phyloP scores from a whole-genome alignment of 2,113 vertebrate species.

The Chrysemys picta region DNA sequence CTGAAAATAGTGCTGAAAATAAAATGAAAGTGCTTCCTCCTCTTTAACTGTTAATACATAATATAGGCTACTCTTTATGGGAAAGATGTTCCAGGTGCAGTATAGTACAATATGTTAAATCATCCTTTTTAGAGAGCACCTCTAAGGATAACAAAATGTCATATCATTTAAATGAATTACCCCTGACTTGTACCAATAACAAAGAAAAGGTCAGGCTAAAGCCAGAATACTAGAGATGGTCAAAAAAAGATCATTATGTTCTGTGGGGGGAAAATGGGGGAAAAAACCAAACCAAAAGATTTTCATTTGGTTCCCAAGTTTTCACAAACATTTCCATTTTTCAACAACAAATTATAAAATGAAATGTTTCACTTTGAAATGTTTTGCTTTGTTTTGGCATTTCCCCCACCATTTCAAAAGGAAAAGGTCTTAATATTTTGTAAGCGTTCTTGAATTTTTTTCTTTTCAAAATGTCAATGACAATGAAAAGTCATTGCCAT shows the following conservation, averaged over 20 bases:
- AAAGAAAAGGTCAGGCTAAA: constrained; percentile 13
- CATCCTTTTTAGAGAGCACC: not conserved
- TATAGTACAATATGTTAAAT: constrained; percentile 14
- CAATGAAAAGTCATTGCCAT: not conserved
- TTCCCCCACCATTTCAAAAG: not conserved
- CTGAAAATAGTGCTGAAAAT: not conserved
- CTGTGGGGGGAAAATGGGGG: not conserved
- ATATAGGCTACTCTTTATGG: not conserved
- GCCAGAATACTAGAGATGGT: not conserved
- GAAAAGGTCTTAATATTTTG: not conserved
- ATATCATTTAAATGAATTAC: not conserved
- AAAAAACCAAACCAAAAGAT: fast-evolving
- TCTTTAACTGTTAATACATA: not conserved
- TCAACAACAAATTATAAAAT: not conserved
- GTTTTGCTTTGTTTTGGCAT: not conserved
- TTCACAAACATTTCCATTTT: not conserved
- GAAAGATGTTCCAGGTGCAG: not conserved
- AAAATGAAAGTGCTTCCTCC: not conserved
- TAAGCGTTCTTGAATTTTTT: not conserved
- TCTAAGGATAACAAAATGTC: constrained; percentile 16
- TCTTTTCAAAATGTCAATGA: not conserved
- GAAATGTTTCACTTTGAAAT: not conserved
- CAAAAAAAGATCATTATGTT: not conserved
- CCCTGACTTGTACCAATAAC: not conserved
- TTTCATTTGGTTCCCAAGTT: not conserved